Base-by-base conservation (phyloP, 2,888 invertebrate species). In the Ashinkailepas kermadecensis region DNA sequence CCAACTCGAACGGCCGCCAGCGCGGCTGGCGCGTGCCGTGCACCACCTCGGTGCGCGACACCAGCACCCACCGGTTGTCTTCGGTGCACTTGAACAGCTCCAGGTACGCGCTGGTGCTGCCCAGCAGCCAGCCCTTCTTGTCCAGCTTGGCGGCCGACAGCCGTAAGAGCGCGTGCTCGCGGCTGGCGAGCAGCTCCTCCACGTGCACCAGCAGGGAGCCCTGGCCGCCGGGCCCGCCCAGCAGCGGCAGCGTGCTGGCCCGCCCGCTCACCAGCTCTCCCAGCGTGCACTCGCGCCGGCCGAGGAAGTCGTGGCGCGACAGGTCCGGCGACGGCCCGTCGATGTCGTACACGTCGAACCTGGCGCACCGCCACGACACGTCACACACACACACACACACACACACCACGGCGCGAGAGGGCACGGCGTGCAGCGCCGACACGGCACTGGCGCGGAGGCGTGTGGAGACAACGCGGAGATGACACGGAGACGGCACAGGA, bases 21-120 rank as follows among this genome's bases (percentile, higher is more conserved):
- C 87, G 87, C 18, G 91, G 91, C 85, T 90, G 89, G 67, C 89
- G 85, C 15, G 89, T 89, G 83, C 88, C 89, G 85, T 88, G 89
- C 81, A 89, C 87, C 21, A 88, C 88, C 84, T 89, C 89, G 81
- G 83, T 83, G 21, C 84, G 82, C 25, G 83, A 82, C 10, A 83
- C 84, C 21, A 83, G 78, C 39, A 81, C 83, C 56, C 81, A 84
- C 13, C 83, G 82, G 15, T 83, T 86, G 84, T 89, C 89, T 83
- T 88, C 88, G 86, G 89, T 87, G 9, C 86, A 85, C 84, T 88
- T 88, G 67, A 86, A 87, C 62, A 89, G 86, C 70, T 86, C 86
- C 21, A 88, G 84, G 84, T 87, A 88, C 21, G 88, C 87, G 83
- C 87, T 86, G 13, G 87, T 86, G 83, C 86, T 86, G 54, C 86